phyloP scores from a whole-genome alignment of 2,113 vertebrate species.

The Dendropsophus ebraccatus region DNA sequence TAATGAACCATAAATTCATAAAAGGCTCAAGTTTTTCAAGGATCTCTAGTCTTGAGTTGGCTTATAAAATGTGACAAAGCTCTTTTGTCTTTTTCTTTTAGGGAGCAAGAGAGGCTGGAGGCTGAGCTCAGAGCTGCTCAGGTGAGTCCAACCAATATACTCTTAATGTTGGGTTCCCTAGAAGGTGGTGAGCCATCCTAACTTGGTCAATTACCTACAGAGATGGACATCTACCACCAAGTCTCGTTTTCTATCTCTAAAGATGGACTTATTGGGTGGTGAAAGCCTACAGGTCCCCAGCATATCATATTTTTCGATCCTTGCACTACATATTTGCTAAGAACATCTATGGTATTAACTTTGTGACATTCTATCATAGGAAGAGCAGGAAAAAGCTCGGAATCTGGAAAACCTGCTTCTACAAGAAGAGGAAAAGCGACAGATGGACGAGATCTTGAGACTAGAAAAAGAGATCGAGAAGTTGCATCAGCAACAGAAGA shows the following conservation, averaged over 20 bases:
- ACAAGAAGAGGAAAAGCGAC: conserved; percentile 84
- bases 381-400: conserved; percentile 59
- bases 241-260: too few relatives aligned
- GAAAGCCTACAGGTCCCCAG: too few relatives aligned
- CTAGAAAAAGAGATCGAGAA: conserved; percentile 90
- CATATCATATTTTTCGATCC: too few relatives aligned
- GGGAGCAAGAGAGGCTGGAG: conserved; percentile 68
- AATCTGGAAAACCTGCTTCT: conserved; percentile 59
- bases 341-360: not conserved
- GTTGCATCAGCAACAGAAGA: conserved; percentile 81
- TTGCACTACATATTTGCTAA: too few relatives aligned
- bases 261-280: too few relatives aligned
- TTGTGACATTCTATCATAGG: conserved; percentile 61
- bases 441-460: conserved; percentile 90
- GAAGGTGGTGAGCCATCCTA: too few relatives aligned
- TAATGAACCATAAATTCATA: too few relatives aligned
- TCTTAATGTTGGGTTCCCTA: not conserved
- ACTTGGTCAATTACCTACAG: too few relatives aligned
- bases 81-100: conserved; percentile 43
- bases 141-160: conserved; percentile 64
- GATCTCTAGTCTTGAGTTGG: not conserved
- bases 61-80: not conserved
- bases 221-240: too few relatives aligned
- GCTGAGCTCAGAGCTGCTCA: conserved; percentile 57
- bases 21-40: not conserved